phyloP scores from a whole-genome alignment of 2,888 invertebrate species.

The Chalcosyrphus nemorum region DNA sequence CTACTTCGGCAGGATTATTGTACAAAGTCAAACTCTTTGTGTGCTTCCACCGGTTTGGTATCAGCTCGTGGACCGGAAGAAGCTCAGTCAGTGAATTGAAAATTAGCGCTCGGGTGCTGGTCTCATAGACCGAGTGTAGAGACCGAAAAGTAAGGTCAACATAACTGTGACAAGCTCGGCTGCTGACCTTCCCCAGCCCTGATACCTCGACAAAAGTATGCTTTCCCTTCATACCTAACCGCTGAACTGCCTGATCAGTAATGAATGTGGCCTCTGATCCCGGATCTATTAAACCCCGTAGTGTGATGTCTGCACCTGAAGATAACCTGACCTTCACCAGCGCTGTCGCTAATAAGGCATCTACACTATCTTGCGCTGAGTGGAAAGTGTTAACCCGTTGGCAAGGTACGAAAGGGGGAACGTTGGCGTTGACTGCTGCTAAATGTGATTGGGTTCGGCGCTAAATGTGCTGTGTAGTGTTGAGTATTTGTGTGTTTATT shows the following conservation, averaged over 20 bases:
- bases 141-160: neutral
- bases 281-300: neutral
- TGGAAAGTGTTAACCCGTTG: neutral
- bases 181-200: slow-evolving; percentile 8
- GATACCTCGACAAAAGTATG: neutral
- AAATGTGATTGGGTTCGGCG: too few species aligned
- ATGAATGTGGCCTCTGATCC: neutral
- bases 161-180: neutral
- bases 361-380: too few species aligned
- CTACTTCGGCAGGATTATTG: too few species aligned
- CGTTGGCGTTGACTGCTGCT: too few species aligned
- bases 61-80: neutral
- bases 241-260: neutral
- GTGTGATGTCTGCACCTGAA: neutral
- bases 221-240: neutral
- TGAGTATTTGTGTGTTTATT: neutral
- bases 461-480: neutral
- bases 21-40: too few species aligned
- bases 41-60: neutral
- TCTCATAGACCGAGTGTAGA: neutral
- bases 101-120: neutral
- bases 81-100: neutral
- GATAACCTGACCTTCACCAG: neutral
- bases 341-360: neutral
- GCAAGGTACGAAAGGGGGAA: too few species aligned